Percentiles rank a stretch among this genome's conserved stretches.
These are phyloP conservation scores for Antheraea pernyi DNA, from an alignment of 1,140 invertebrate genomes.

Conservation along the genomic window DNA sequence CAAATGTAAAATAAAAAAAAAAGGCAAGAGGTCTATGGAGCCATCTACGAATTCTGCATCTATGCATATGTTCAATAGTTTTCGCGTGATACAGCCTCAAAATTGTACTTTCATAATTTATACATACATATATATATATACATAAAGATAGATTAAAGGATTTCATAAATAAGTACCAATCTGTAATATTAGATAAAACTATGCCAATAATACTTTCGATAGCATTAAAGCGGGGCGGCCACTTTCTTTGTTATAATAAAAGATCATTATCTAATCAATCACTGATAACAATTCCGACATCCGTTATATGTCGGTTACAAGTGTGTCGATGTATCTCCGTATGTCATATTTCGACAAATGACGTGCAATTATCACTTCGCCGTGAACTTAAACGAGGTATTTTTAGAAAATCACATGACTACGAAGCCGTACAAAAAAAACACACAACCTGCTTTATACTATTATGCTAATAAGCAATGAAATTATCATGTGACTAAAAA, in stretches of 20 bases:
- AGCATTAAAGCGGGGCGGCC: not conserved
- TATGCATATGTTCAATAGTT: too few species aligned
- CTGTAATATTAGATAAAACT: not conserved
- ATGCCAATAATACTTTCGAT: not conserved
- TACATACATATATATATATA: too few species aligned
- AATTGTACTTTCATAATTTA: too few species aligned
- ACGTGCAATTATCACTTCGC: slow-evolving; percentile 9
- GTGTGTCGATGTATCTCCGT: not conserved
- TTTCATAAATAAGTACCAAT: not conserved
- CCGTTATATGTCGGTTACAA: not conserved
- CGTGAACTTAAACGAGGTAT: not conserved
- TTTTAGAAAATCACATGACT: not conserved
- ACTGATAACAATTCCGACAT: not conserved
- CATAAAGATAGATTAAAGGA: too few species aligned
- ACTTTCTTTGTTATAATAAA: not conserved
- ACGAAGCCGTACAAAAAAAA: not conserved
- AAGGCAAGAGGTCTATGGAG: too few species aligned
- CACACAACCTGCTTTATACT: not conserved
- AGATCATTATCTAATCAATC: not conserved
- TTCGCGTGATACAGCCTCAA: too few species aligned
- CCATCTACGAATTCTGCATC: too few species aligned
- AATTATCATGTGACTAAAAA: slow-evolving; percentile 9
- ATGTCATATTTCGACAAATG: not conserved
- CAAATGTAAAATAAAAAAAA: too few species aligned
- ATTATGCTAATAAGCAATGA: slow-evolving; percentile 11